Evolutionary conservation across 92 coral and sea anemone genomes (phyloP).

Genomic region (Metridium senile): DNA sequence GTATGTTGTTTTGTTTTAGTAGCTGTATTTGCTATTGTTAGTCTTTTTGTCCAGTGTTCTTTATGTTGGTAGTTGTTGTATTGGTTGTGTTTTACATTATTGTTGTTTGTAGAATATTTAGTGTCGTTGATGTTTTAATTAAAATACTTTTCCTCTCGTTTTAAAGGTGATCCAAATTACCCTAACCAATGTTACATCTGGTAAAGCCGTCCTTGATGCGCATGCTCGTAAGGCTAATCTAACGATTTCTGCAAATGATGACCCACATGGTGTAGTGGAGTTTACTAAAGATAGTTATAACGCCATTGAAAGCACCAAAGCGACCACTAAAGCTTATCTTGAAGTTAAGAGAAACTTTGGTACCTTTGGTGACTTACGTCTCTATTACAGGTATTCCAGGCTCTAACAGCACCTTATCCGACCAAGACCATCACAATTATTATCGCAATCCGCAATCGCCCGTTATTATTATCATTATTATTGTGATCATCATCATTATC

Average conservation of each 20-base stretch:
- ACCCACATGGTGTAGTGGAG: constrained; percentile 91
- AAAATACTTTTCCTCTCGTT: not conserved
- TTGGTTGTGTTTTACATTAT: too few species aligned
- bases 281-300: constrained; percentile 63
- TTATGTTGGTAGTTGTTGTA: too few species aligned
- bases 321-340: constrained; percentile 60
- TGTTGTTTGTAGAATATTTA: too few species aligned
- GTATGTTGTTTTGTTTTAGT: too few species aligned
- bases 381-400: constrained; percentile 82
- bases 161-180: constrained; percentile 69
- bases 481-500: not conserved
- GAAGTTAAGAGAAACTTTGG: constrained; percentile 69
- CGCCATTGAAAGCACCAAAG: constrained; percentile 61
- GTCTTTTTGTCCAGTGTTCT: too few species aligned
- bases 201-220: constrained; percentile 70
- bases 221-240: constrained; percentile 71
- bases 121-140: too few species aligned
- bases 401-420: constrained; percentile 55
- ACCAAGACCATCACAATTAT: not conserved
- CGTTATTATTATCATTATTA: not conserved
- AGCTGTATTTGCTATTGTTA: too few species aligned
- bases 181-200: constrained; percentile 66
- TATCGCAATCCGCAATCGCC: too few species aligned
- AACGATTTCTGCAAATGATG: constrained; percentile 79
- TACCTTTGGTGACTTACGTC: constrained; percentile 72